Conservation (phyloP, 1,140 invertebrate species). For the Eurosta solidaginis region DNA sequence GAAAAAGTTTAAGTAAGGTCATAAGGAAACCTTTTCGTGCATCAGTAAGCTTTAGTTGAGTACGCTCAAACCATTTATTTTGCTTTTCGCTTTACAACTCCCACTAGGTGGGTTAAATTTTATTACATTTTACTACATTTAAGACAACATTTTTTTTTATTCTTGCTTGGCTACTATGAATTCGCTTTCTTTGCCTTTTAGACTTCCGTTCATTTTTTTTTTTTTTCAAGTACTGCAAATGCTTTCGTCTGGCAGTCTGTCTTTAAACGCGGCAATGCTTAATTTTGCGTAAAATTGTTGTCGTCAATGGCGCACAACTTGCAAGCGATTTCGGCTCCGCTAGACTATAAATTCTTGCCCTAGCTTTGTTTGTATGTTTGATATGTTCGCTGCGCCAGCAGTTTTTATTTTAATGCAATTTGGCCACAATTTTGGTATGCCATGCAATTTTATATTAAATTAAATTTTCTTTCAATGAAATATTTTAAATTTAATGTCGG, state of each 20-base stretch:
- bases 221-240: neutral
- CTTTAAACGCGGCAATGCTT: conserved; percentile 24
- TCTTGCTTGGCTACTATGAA: neutral
- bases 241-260: neutral
- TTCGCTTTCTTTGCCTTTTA: neutral
- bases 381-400: too few species aligned
- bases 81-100: neutral
- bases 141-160: neutral
- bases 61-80: too few species aligned
- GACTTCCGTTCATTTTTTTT: neutral
- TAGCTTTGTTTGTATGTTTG: too few species aligned
- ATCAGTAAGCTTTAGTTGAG: neutral
- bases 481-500: too few species aligned
- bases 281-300: conserved; percentile 35
- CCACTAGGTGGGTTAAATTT: neutral
- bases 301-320: conserved; percentile 32
- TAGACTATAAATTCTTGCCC: neutral
- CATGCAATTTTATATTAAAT: too few species aligned
- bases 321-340: neutral
- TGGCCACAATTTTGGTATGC: too few species aligned
- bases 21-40: neutral
- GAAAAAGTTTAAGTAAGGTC: neutral
- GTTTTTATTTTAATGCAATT: too few species aligned
- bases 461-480: too few species aligned
- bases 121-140: neutral